Evolutionary conservation across 1,140 invertebrate genomes (phyloP), one percentile per base, ranked within the genome.

Genomic region (Solenopsis invicta): DNA sequence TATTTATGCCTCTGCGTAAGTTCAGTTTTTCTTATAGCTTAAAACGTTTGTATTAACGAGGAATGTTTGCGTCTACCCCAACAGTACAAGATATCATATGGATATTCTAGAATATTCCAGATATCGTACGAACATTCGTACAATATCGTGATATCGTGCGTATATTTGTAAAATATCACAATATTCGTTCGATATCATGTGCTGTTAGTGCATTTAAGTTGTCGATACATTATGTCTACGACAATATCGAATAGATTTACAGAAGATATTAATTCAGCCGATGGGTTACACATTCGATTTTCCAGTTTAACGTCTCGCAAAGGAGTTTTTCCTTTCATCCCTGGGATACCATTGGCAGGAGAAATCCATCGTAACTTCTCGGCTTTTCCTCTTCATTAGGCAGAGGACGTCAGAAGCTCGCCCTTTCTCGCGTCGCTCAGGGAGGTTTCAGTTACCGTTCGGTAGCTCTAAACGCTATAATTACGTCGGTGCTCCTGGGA

Each of bases 391-490:
- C 69, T 84, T 84, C 80, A 75, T 84, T 84, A 84, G 48, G 54
- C 45, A 18, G 10, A 54, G 50, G 69, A 75, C 21, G 69, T 84
- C 80, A 74, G 54, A 61, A 72, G 56, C 59, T 54, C 71, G 29
- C 56, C 50, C n/a, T 71, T 45, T 59, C 75, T 80, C 66, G 64
- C 41, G 45, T 67, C 21, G 50, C 76, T 54, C 54, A 74, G 45
- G 81, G 59, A 90, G 56, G 69, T 90, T 84, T 90, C 85, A 29
- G 90, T 88, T 88, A 87, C 71, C 90, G 90, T 91, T 91, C 90
- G 86, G 90, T 91, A 89, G 90, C 88, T 84, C 81, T 82, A 69
- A 91, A 91, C 90, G 87, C 74, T 89, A 74, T 91, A 91, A 91
- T 91, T 91, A 91, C 86, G 77, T 50, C 45, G 71, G 48, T 66